phyloP scores from a whole-genome alignment of 2,113 vertebrate genomes.

The Xenus cinereus region DNA sequence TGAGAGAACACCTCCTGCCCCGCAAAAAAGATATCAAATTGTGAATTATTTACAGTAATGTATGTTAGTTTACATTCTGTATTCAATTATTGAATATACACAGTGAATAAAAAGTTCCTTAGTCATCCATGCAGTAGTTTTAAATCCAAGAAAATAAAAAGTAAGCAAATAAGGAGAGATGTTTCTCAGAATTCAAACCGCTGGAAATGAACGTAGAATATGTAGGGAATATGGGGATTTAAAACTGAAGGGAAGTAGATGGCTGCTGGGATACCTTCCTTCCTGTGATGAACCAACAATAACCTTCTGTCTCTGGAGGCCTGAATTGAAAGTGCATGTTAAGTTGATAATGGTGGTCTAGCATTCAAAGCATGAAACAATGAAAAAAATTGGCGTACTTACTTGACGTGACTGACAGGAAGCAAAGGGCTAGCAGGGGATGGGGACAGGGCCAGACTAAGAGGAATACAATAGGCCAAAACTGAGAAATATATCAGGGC shows the following conservation, averaged over 20 bases:
- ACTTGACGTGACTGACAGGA: not conserved
- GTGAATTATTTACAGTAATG: not conserved
- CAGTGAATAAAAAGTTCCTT: not conserved
- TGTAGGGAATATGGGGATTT: not conserved
- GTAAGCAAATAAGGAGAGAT: not conserved
- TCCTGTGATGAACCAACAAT: not conserved
- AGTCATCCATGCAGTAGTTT: not conserved
- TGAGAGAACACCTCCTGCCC: accelerated
- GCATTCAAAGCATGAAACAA: not conserved
- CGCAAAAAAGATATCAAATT: not conserved
- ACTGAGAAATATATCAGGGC: not conserved
- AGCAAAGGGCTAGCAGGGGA: not conserved
- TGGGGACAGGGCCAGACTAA: not conserved
- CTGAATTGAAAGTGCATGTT: not conserved
- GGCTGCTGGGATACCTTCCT: not conserved
- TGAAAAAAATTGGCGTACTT: not conserved
- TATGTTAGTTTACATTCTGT: not conserved
- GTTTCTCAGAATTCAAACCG: not conserved
- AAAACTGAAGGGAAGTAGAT: not conserved
- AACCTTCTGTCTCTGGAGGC: not conserved
- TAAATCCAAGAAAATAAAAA: not conserved
- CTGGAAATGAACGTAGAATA: not conserved
- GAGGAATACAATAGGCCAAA: not conserved
- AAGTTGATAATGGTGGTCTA: not conserved
- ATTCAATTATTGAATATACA: not conserved